phyloP scores from a whole-genome alignment of 30 jellyfish, hydroid and myxozoan genomes.

The Turritopsis dohrnii region DNA sequence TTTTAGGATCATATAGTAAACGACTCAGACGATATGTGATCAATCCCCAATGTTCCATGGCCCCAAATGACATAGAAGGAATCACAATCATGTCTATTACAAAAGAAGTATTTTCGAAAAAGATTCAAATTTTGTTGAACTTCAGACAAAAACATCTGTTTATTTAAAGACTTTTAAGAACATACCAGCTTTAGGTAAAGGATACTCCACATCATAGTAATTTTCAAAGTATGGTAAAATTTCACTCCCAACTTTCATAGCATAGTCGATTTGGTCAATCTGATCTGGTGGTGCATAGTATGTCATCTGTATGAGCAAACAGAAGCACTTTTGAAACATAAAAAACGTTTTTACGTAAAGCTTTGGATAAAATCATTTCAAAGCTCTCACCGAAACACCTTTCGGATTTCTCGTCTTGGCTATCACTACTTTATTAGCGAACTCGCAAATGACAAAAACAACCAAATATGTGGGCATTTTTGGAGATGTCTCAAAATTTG shows the following conservation, averaged over 20 bases:
- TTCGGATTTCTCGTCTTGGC: constrained; percentile 7
- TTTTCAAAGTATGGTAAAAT: constrained; percentile 69
- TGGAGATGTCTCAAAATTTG: constrained; percentile 42
- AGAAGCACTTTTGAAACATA: too few relatives aligned
- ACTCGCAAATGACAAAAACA: constrained; percentile 83
- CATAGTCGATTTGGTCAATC: constrained; percentile 66
- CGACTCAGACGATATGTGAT: constrained; percentile 32
- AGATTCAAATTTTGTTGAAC: background rate
- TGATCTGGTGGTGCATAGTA: constrained; percentile 85
- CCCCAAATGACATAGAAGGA: constrained; percentile 54
- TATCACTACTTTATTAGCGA: constrained; percentile 27
- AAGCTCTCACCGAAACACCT: background rate
- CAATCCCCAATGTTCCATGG: constrained; percentile 69
- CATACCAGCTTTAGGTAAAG: constrained; percentile 90
- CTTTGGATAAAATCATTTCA: background rate
- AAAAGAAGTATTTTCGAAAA: background rate
- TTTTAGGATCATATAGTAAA: constrained; percentile 18
- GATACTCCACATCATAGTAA: constrained; percentile 59
- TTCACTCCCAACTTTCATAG: constrained; percentile 58
- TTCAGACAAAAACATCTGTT: background rate
- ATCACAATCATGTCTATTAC: constrained; percentile 44
- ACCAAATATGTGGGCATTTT: constrained; percentile 79
- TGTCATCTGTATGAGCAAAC: too few relatives aligned
- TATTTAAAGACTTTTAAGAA: background rate
- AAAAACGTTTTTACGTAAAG: background rate